Evolutionary conservation across 1,140 invertebrate genomes (phyloP).

Genomic region (Spodoptera litura): DNA sequence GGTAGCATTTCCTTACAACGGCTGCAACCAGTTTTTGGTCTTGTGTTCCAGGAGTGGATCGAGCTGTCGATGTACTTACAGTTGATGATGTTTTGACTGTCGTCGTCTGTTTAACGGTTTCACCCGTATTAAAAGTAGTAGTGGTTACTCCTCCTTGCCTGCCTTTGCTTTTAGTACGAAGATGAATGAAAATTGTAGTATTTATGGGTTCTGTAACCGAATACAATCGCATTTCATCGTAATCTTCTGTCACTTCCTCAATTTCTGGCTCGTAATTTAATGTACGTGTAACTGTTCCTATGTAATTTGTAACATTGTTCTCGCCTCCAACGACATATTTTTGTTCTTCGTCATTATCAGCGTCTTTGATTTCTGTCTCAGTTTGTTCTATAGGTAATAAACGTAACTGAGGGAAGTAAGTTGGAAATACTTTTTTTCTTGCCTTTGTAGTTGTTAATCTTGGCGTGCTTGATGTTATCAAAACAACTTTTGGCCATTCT

Average conservation of each 20-base stretch:
- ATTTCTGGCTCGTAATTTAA: not conserved
- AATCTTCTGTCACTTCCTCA: not conserved
- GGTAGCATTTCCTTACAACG: not conserved
- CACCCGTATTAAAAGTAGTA: no score
- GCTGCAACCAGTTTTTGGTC: no score
- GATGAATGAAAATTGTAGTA: no score
- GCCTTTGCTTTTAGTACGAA: no score
- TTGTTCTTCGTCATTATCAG: not conserved
- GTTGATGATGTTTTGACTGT: no score
- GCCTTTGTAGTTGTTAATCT: not conserved
- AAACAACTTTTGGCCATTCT: slow-evolving; percentile 9
- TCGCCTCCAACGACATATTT: not conserved
- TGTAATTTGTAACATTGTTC: not conserved
- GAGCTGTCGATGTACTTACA: no score
- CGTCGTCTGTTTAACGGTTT: no score
- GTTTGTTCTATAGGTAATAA: not conserved
- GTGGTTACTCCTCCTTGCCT: no score
- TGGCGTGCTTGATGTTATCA: slow-evolving; percentile 1
- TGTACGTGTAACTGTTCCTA: not conserved
- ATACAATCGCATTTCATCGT: no score
- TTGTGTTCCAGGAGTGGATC: no score
- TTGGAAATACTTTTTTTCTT: not conserved
- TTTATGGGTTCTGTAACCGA: no score
- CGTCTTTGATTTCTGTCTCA: not conserved
- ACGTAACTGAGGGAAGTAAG: not conserved